These are phyloP conservation scores for Metallyticus violacea DNA, from an alignment of 2,888 invertebrate genomes.

Conservation along the genomic window DNA sequence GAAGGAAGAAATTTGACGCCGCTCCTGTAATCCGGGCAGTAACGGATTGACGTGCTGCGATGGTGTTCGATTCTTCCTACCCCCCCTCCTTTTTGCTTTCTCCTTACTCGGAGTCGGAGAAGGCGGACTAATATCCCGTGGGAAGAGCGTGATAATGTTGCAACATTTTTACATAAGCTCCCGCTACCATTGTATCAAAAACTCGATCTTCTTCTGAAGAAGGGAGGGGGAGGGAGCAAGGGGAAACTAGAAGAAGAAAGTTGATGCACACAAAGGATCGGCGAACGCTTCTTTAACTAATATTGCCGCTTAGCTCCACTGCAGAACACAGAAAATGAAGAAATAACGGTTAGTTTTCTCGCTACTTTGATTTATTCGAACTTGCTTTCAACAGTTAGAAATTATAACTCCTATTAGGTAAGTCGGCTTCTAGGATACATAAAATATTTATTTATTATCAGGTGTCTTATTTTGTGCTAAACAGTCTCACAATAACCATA, in stretches of 20 bases:
- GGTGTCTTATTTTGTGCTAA: too few relatives aligned
- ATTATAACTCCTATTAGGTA: too few relatives aligned
- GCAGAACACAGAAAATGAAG: not conserved
- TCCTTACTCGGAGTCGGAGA: not conserved
- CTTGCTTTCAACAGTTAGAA: too few relatives aligned
- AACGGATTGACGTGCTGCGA: not conserved
- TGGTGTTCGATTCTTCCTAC: not conserved
- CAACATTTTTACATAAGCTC: slow-evolving; percentile 25
- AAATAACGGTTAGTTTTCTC: too few relatives aligned
- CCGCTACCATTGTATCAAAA: slow-evolving; percentile 19
- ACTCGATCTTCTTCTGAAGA: slow-evolving; percentile 11
- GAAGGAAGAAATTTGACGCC: not conserved
- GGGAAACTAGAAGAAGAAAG: not conserved
- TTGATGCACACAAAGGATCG: slow-evolving; percentile 5
- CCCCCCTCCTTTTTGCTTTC: not conserved
- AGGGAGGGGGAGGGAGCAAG: not conserved
- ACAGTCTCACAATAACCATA: too few relatives aligned
- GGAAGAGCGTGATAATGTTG: slow-evolving; percentile 22
- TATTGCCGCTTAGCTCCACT: not conserved
- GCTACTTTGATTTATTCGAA: too few relatives aligned
- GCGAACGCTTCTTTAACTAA: slow-evolving; percentile 10
- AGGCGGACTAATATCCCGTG: slow-evolving; percentile 15
- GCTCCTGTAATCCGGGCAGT: not conserved
- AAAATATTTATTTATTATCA: too few relatives aligned
- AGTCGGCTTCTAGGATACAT: too few relatives aligned